Conservation (phyloP, 2,797 vertebrate genomes). For the Sebastes melanostomus region DNA sequence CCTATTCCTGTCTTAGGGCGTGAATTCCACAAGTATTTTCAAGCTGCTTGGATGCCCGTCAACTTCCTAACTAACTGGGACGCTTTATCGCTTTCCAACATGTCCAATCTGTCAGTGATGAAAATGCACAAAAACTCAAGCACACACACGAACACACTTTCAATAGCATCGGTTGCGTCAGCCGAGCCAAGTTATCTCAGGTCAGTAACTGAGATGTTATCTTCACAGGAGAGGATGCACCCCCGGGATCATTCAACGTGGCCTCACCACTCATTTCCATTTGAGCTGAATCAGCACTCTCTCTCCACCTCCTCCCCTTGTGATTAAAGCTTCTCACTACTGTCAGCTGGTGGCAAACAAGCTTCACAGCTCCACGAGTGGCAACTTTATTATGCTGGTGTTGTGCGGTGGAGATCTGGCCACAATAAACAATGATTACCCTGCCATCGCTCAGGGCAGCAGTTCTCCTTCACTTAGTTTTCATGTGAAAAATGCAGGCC, state of each 20-base stretch:
- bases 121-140: slow-evolving; percentile 21
- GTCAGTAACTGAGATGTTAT: slow-evolving; percentile 81
- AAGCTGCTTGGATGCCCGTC: slow-evolving; percentile 49
- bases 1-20: slow-evolving; percentile 78
- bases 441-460: slow-evolving; percentile 15
- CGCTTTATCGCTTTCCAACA: slow-evolving; percentile 51
- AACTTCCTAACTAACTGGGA: slow-evolving; percentile 41
- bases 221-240: slow-evolving; percentile 61
- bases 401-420: slow-evolving; percentile 19
- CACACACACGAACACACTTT: slow-evolving; percentile 8
- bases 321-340: slow-evolving; percentile 52
- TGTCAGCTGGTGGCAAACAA: slow-evolving; percentile 39
- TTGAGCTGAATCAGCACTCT: slow-evolving; percentile 64
- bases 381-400: slow-evolving; percentile 23
- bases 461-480: slow-evolving; percentile 23
- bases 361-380: slow-evolving; percentile 19
- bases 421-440: slow-evolving; percentile 49
- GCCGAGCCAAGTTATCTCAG: slow-evolving; percentile 60
- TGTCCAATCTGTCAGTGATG: slow-evolving; percentile 34
- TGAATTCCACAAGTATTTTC: slow-evolving; percentile 72
- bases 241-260: slow-evolving; percentile 60
- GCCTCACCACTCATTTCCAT: slow-evolving; percentile 56
- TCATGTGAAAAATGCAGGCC: slow-evolving; percentile 10
- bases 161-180: slow-evolving; percentile 43
- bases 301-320: background rate